Conservation (phyloP, 2,797 vertebrate genomes). For the Eurystomus glaucurus region DNA sequence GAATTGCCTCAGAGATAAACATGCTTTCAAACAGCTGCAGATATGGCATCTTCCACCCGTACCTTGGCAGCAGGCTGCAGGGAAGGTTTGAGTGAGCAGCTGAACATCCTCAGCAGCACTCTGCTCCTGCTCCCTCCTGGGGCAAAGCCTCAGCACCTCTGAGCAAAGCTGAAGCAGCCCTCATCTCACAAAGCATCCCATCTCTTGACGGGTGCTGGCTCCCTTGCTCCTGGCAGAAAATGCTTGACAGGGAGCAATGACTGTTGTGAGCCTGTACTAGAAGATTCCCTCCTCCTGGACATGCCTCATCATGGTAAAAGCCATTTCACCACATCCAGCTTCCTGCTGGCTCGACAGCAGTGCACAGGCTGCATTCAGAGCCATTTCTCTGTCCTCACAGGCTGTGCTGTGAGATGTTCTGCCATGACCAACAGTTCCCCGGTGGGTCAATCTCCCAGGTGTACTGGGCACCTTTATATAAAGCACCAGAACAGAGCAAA, state of each 20-base stretch:
- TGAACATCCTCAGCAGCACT: background rate
- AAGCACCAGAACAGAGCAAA: background rate
- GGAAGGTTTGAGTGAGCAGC: background rate
- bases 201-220: background rate
- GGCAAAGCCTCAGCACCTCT: background rate
- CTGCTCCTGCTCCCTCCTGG: background rate
- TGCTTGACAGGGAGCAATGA: rapidly evolving
- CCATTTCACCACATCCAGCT: background rate
- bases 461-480: background rate
- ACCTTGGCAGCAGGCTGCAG: background rate
- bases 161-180: background rate
- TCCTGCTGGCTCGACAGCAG: rapidly evolving
- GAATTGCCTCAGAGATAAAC: constrained; percentile 56
- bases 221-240: background rate
- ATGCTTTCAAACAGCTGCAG: constrained; percentile 17
- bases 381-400: background rate
- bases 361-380: background rate
- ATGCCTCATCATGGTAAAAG: rapidly evolving
- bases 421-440: background rate
- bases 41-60: background rate
- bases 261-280: background rate
- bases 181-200: rapidly evolving
- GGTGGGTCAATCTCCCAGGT: background rate
- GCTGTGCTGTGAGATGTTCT: background rate
- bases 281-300: background rate